Base-by-base conservation (phyloP, 2,888 invertebrate species). In the Lithosia quadra region DNA sequence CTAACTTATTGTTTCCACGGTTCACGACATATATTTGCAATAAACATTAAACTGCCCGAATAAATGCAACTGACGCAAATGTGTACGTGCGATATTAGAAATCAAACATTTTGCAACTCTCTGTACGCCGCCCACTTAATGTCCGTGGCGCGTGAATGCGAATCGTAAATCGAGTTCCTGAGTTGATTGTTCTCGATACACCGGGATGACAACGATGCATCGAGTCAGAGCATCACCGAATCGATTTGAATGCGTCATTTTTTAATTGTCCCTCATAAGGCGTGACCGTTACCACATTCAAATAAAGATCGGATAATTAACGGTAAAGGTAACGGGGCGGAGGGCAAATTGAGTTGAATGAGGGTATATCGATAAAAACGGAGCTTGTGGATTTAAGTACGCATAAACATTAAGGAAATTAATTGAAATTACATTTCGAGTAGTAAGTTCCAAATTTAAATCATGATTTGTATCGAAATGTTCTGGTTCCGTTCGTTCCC, bases 321-420 rank as follows among this genome's bases (percentile, higher is more conserved):
- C 94, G 92, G 94, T 91, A 91, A 87, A 89, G 79, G 83, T 93
- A 92, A 93, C 93, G 92, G 93, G 89, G 91, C 85, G 90, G 89
- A 92, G 91, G 91, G 87, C 84, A 78, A 84, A 83, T 80, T 76
- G 78, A 78, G 79, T 76, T 75, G 76, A 84, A 81, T 78, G 74
- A 79, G 77, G 73, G 68, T 75, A 75, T 73, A 77, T 77, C 80
- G 69, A 82, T 83, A 82, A 80, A 80, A 80, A 74, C 67, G 67
- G 69, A 69, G 60, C 72, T 78, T 74, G 69, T 74, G 76, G 66
- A 76, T 72, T 75, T 76, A 74, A 73, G 74, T 71, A 67, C 5
- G 34, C 68, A 67, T 72, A 76, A 74, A 75, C 67, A 68, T 75
- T 72, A 65, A 71, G 36, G 55, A 65, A 72, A 70, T 76, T 82